Evolutionary conservation across 92 coral and sea anemone genomes (phyloP).

Genomic region (Metridium senile): DNA sequence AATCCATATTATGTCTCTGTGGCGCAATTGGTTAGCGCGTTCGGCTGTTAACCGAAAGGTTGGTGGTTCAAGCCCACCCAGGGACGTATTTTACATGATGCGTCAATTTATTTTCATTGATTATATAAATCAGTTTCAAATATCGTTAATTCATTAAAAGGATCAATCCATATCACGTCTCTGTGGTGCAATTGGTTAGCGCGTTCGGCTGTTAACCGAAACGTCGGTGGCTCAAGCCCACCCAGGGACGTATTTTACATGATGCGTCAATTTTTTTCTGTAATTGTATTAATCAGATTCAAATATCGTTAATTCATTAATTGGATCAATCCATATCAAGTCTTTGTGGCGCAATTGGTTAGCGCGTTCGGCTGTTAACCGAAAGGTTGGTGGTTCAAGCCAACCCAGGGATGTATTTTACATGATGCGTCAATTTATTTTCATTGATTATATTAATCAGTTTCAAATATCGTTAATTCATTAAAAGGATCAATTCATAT

Average conservation of each 20-base stretch:
- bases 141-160: not conserved
- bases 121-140: not conserved
- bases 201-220: constrained; percentile 22
- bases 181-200: constrained; percentile 17
- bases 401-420: constrained; percentile 2
- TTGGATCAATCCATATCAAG: not conserved
- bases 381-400: constrained; percentile 17
- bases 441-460: too few species aligned
- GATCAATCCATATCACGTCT: not conserved
- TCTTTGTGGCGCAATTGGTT: constrained; percentile 16
- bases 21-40: constrained; percentile 19
- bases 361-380: constrained; percentile 22
- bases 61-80: constrained; percentile 17
- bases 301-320: too few species aligned
- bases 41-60: constrained; percentile 21
- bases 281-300: too few species aligned
- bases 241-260: constrained; percentile 13
- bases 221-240: constrained; percentile 12
- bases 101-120: not conserved
- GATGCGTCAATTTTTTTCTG: too few species aligned
- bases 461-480: too few species aligned
- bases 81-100: not conserved
- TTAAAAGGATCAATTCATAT: too few species aligned
- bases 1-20: not conserved
- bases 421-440: too few species aligned